Percentiles rank a stretch among this genome's conserved stretches.
Evolutionary conservation across 2,113 vertebrate species (phyloP).

Genomic region (Geococcyx californianus): DNA sequence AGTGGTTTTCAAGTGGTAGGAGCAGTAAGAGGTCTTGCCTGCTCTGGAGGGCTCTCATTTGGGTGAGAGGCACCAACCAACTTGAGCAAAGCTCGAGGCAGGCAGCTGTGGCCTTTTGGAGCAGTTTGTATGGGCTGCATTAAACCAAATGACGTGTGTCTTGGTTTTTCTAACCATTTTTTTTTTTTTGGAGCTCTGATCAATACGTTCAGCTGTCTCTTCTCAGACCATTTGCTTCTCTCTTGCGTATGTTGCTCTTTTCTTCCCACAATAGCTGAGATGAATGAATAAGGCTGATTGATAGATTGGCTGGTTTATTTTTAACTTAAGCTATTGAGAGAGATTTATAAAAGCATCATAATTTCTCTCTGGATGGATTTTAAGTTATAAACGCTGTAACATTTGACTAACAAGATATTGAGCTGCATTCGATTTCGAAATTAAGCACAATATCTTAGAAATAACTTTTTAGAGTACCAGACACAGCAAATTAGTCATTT

Average conservation of each 20-base stretch:
- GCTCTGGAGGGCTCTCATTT: neutral
- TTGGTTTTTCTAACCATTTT: constrained; percentile 41
- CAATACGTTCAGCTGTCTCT: constrained; percentile 62
- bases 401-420: constrained; percentile 9
- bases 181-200: constrained; percentile 34
- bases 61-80: constrained; percentile 2
- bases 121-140: constrained; percentile 42
- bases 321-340: constrained; percentile 43
- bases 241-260: constrained; percentile 36
- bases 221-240: constrained; percentile 50
- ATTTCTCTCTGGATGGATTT: constrained; percentile 24
- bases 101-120: constrained; percentile 67
- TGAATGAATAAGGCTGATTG: constrained; percentile 57
- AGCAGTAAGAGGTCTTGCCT: neutral
- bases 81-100: neutral
- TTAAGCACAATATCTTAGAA: neutral
- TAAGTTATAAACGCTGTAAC: neutral
- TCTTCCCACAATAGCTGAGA: constrained; percentile 48
- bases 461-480: constrained; percentile 7
- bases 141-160: constrained; percentile 60
- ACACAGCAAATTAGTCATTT: neutral
- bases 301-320: constrained; percentile 56
- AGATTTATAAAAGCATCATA: constrained; percentile 31
- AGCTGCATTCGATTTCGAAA: neutral
- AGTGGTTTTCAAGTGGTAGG: neutral